These are phyloP conservation scores for Helicolenus hilgendorfi DNA, from an alignment of 2,797 vertebrate species.

Conservation along the genomic window DNA sequence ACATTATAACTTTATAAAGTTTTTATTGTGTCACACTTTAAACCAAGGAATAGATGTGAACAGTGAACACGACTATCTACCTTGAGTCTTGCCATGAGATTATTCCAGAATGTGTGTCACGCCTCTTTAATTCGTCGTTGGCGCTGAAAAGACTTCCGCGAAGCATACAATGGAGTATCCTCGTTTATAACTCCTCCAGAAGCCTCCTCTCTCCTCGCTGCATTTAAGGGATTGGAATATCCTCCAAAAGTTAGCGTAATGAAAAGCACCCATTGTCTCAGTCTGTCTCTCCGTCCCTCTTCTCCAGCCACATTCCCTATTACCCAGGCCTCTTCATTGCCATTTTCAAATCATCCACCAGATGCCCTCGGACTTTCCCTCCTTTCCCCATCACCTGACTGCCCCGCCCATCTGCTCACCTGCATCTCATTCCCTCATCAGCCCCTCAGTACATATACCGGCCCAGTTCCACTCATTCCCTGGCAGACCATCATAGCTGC, in stretches of 20 bases:
- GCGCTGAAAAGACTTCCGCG: too few relatives aligned
- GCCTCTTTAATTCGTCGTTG: too few relatives aligned
- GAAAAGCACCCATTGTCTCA: background rate
- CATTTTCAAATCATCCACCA: background rate
- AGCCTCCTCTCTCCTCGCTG: too few relatives aligned
- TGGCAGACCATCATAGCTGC: background rate
- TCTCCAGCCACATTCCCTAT: too few relatives aligned
- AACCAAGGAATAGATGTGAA: too few relatives aligned
- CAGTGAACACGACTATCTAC: too few relatives aligned
- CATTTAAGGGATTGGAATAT: too few relatives aligned
- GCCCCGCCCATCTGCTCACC: background rate
- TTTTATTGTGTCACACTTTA: background rate
- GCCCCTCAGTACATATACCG: background rate
- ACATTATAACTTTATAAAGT: background rate
- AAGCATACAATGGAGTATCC: accelerated
- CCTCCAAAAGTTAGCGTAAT: too few relatives aligned
- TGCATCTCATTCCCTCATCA: background rate
- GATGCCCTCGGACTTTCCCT: background rate
- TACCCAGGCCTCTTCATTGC: background rate
- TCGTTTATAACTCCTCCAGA: too few relatives aligned
- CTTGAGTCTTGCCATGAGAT: too few relatives aligned
- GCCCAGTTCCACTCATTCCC: background rate
- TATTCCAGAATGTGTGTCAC: accelerated
- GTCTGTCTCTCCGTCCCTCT: background rate
- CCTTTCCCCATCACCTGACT: background rate